Evolutionary conservation across 2,888 invertebrate species (phyloP).

Genomic region (Psococerastis gibbosa): DNA sequence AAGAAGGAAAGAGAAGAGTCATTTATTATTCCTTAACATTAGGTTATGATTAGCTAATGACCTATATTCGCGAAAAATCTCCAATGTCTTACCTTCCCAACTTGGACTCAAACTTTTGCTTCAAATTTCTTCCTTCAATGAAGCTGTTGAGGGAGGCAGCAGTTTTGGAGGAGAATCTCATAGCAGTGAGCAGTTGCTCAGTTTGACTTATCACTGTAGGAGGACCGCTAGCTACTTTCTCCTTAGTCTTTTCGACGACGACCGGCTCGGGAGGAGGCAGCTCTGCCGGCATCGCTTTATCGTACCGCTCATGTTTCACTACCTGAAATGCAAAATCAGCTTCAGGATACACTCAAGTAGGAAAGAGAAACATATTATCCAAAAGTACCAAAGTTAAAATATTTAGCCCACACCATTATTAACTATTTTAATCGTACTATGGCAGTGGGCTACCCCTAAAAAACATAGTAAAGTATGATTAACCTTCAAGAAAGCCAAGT

Average conservation of each 20-base stretch:
- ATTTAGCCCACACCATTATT: too few relatives aligned
- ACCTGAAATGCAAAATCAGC: background rate
- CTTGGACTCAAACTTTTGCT: background rate
- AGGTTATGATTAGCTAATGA: too few relatives aligned
- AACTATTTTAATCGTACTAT: too few relatives aligned
- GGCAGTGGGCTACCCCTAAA: too few relatives aligned
- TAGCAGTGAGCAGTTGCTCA: slow-evolving; percentile 13
- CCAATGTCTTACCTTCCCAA: background rate
- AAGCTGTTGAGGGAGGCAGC: slow-evolving; percentile 11
- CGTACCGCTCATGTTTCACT: slow-evolving; percentile 3
- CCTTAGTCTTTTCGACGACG: background rate
- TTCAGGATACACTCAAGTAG: too few relatives aligned
- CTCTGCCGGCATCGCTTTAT: background rate
- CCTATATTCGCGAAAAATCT: too few relatives aligned
- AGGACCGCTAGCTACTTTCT: background rate
- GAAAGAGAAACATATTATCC: too few relatives aligned
- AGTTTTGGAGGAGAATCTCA: slow-evolving; percentile 12
- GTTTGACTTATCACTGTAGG: slow-evolving; percentile 2
- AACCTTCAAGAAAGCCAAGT: too few relatives aligned
- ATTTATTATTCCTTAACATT: too few relatives aligned
- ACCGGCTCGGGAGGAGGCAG: background rate
- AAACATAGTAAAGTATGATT: too few relatives aligned
- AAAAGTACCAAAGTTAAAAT: too few relatives aligned
- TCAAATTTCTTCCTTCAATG: slow-evolving; percentile 4
- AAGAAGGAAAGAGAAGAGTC: too few relatives aligned